Percentiles rank a stretch among this genome's conserved stretches.
These are phyloP conservation scores for Noctuana brunneofusca DNA, from an alignment of 2,888 invertebrate species.

Conservation along the genomic window DNA sequence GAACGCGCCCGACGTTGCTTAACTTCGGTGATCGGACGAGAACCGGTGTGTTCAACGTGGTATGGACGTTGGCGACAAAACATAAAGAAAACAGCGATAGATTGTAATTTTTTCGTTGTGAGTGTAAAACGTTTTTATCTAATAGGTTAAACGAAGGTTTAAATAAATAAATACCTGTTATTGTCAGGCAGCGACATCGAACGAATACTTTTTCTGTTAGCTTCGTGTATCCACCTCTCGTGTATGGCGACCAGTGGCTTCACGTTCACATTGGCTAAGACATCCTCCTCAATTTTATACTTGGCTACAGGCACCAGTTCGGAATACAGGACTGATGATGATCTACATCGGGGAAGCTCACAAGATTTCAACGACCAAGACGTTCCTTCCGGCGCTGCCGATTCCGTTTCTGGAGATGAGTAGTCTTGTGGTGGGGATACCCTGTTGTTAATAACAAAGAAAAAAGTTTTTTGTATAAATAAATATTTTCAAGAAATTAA, in stretches of 20 bases:
- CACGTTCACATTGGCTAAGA: constrained; percentile 64
- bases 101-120: too few species aligned
- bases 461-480: too few species aligned
- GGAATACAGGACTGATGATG: constrained; percentile 36
- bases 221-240: constrained; percentile 77
- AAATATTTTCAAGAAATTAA: too few species aligned
- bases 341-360: constrained; percentile 30
- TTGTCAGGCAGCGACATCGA: constrained; percentile 72
- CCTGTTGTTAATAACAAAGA: too few species aligned
- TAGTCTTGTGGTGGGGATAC: constrained; percentile 48
- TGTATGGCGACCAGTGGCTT: constrained; percentile 77
- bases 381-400: constrained; percentile 47
- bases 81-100: too few species aligned
- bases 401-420: constrained; percentile 50
- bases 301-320: constrained; percentile 39
- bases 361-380: constrained; percentile 52
- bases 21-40: constrained; percentile 56
- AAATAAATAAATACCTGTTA: too few species aligned
- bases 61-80: constrained; percentile 44
- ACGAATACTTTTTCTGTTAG: constrained; percentile 65
- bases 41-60: constrained; percentile 47
- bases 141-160: too few species aligned
- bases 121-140: too few species aligned
- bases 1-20: constrained; percentile 54
- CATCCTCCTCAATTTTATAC: constrained; percentile 58